These are phyloP conservation scores for Tetranychus piercei DNA, from an alignment of 2,888 invertebrate genomes.

Conservation along the genomic window DNA sequence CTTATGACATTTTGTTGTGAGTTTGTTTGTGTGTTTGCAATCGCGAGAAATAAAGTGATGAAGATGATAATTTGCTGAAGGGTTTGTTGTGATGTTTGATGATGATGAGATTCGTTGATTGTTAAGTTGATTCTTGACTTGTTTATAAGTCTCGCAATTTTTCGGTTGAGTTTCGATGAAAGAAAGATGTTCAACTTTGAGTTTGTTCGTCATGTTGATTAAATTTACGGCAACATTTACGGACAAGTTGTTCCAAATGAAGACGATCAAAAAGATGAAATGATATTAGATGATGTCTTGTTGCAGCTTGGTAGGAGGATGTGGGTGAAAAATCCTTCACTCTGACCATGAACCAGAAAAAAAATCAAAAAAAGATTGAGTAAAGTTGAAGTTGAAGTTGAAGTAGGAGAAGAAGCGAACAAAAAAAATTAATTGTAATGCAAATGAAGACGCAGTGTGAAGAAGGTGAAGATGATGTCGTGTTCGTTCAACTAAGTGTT, in stretches of 20 bases:
- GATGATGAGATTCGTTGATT: slow-evolving; percentile 1
- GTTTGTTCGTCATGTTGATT: not conserved
- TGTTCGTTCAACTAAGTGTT: no score
- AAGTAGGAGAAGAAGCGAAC: not conserved
- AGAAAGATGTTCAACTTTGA: not conserved
- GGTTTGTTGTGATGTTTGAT: not conserved
- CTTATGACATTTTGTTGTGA: no score
- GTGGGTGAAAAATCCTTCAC: not conserved
- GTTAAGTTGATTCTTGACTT: not conserved
- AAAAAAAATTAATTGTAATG: not conserved
- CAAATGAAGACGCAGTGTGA: not conserved
- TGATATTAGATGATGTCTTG: not conserved
- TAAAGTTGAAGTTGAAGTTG: not conserved
- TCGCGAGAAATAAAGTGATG: not conserved
- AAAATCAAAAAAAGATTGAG: not conserved
- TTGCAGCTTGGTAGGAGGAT: not conserved
- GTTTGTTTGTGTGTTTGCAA: no score
- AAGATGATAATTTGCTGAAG: no score
- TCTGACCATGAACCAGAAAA: slow-evolving; percentile 1
- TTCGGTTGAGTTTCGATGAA: not conserved
- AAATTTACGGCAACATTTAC: not conserved
- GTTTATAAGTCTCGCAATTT: no score
- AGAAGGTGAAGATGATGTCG: not conserved
- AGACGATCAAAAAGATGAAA: not conserved
- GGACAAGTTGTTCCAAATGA: not conserved